These are phyloP conservation scores for Hepsetus odoe DNA, from an alignment of 2,113 vertebrate species.

Conservation along the genomic window DNA sequence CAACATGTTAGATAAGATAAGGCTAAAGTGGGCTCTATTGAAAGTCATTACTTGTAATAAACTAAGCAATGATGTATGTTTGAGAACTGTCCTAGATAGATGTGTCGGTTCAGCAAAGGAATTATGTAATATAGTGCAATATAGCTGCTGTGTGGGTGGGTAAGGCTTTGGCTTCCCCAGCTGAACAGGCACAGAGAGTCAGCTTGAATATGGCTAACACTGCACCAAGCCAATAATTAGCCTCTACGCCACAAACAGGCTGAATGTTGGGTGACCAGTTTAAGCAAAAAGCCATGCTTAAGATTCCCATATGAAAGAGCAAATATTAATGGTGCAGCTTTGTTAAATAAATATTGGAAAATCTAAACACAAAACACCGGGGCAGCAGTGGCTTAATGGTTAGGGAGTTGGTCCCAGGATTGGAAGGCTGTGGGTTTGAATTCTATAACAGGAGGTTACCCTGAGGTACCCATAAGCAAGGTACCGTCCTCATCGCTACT, in stretches of 20 bases:
- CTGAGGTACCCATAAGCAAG: too few species aligned
- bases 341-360: too few species aligned
- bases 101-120: conserved; percentile 31
- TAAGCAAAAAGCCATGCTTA: conserved; percentile 49
- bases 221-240: conserved; percentile 21
- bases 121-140: conserved; percentile 44
- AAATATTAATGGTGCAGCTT: too few species aligned
- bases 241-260: conserved; percentile 40
- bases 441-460: too few species aligned
- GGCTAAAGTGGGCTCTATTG: neutral
- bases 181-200: conserved; percentile 17
- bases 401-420: too few species aligned
- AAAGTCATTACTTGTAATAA: neutral
- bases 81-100: conserved; percentile 45
- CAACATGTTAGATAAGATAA: neutral
- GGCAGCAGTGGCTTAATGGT: too few species aligned
- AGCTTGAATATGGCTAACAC: conserved; percentile 1
- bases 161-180: conserved; percentile 34
- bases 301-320: too few species aligned
- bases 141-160: conserved; percentile 29
- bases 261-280: conserved; percentile 65
- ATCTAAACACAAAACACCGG: too few species aligned
- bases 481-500: too few species aligned
- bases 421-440: too few species aligned
- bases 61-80: conserved; percentile 25